Conservation (phyloP, 1,140 invertebrate genomes). For the Zaprionus davidi region DNA sequence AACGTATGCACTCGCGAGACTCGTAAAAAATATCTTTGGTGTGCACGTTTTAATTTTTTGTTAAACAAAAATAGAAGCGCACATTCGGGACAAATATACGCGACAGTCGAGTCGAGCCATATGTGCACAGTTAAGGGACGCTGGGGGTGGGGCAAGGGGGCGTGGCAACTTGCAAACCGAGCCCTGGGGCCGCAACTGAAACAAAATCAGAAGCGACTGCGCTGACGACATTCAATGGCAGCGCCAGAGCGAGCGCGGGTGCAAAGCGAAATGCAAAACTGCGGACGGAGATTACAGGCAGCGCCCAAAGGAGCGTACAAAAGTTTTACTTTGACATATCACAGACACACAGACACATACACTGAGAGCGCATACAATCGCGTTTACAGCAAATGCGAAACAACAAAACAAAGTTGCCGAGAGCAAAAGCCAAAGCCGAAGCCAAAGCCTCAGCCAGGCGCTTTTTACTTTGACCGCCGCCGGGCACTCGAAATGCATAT, state of each 20-base stretch:
- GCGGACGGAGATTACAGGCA: slow-evolving; percentile 73
- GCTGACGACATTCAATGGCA: slow-evolving; percentile 63
- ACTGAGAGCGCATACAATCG: neutral
- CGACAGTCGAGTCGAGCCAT: neutral
- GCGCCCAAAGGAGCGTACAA: slow-evolving; percentile 68
- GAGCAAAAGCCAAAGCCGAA: slow-evolving; percentile 56
- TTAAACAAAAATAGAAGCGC: slow-evolving; percentile 41
- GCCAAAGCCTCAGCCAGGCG: slow-evolving; percentile 40
- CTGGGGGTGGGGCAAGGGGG: neutral
- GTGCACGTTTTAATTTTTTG: slow-evolving; percentile 46
- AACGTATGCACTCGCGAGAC: slow-evolving; percentile 43
- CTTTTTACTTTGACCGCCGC: slow-evolving; percentile 77
- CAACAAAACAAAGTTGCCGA: slow-evolving; percentile 55
- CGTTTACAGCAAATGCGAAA: slow-evolving; percentile 15
- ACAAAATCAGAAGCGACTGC: slow-evolving; percentile 58
- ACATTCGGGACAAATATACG: slow-evolving; percentile 70
- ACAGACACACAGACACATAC: slow-evolving; percentile 34
- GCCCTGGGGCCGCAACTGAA: slow-evolving; percentile 38
- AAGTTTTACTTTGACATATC: slow-evolving; percentile 79
- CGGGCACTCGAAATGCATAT: slow-evolving; percentile 74
- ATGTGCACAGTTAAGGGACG: neutral
- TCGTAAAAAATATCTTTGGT: slow-evolving; percentile 54
- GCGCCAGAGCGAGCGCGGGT: slow-evolving; percentile 12
- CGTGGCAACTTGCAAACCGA: slow-evolving; percentile 9
- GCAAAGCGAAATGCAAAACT: slow-evolving; percentile 64